These are phyloP conservation scores for Porites cylindrica DNA, from an alignment of 92 coral and sea anemone species.

Conservation along the genomic window DNA sequence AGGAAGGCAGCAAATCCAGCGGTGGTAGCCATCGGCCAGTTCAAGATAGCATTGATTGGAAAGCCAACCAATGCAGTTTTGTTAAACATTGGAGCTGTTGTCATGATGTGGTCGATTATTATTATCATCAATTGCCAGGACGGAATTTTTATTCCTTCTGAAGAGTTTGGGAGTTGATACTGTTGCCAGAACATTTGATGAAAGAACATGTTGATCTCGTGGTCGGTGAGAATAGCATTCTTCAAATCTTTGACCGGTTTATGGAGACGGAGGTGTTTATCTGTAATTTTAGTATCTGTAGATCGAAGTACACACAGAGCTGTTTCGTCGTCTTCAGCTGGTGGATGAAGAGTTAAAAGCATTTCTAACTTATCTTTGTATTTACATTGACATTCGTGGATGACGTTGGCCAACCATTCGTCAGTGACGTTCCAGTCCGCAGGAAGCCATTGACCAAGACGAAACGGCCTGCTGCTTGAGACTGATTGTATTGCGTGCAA, in stretches of 20 bases:
- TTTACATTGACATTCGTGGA: conserved; percentile 23
- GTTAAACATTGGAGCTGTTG: conserved; percentile 41
- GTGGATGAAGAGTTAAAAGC: background rate
- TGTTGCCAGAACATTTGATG: conserved; percentile 80
- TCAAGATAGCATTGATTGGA: conserved; percentile 18
- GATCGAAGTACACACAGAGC: background rate
- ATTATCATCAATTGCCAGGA: conserved; percentile 64
- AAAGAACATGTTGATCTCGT: conserved; percentile 7
- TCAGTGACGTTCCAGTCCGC: conserved; percentile 58
- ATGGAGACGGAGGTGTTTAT: background rate
- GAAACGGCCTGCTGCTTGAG: conserved; percentile 14
- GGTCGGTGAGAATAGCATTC: conserved; percentile 30
- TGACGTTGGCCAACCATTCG: conserved; percentile 60
- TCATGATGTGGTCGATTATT: conserved; percentile 54
- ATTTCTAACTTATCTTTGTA: background rate
- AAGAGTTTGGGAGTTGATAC: conserved; percentile 18
- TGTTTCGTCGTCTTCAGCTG: background rate
- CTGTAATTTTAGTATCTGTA: background rate
- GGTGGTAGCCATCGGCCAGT: background rate
- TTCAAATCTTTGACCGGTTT: background rate
- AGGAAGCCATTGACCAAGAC: conserved; percentile 65
- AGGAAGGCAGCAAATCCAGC: background rate
- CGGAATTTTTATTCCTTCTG: conserved; percentile 46
- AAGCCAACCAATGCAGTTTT: background rate
- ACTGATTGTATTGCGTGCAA: background rate